Conservation (phyloP, 64 coral and sea anemone species). For the Pachyseris speciosa region DNA sequence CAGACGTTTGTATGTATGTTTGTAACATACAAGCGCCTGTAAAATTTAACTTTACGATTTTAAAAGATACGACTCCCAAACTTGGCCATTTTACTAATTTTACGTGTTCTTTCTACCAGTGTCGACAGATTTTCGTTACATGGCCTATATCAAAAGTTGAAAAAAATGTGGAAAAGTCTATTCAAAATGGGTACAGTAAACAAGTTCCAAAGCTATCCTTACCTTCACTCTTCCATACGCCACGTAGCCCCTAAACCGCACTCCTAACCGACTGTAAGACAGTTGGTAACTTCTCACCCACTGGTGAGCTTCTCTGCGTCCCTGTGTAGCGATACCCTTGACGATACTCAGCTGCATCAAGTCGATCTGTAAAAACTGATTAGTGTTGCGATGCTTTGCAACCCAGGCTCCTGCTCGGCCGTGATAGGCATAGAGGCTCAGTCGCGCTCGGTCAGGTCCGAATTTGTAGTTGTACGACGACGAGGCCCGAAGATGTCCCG, state of each 20-base stretch:
- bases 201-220: not conserved
- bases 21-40: too few relatives aligned
- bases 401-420: conserved; percentile 57
- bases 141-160: too few relatives aligned
- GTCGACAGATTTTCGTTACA: too few relatives aligned
- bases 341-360: conserved; percentile 20
- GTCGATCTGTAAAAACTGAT: conserved; percentile 57
- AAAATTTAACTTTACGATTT: too few relatives aligned
- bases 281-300: conserved; percentile 51
- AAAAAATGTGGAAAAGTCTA: too few relatives aligned
- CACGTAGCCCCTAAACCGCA: conserved; percentile 12
- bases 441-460: conserved; percentile 68
- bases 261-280: conserved; percentile 38
- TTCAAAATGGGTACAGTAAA: not conserved
- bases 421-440: conserved; percentile 25
- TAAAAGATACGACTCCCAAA: too few relatives aligned
- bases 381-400: not conserved
- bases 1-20: too few relatives aligned
- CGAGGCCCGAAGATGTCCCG: conserved; percentile 48
- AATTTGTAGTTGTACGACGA: conserved; percentile 65
- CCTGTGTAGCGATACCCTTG: conserved; percentile 65
- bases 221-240: conserved; percentile 60
- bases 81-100: too few relatives aligned
- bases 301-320: conserved; percentile 37
- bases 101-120: too few relatives aligned